These are phyloP conservation scores for Thelaira solivaga DNA, from an alignment of 2,888 invertebrate genomes.

Conservation along the genomic window DNA sequence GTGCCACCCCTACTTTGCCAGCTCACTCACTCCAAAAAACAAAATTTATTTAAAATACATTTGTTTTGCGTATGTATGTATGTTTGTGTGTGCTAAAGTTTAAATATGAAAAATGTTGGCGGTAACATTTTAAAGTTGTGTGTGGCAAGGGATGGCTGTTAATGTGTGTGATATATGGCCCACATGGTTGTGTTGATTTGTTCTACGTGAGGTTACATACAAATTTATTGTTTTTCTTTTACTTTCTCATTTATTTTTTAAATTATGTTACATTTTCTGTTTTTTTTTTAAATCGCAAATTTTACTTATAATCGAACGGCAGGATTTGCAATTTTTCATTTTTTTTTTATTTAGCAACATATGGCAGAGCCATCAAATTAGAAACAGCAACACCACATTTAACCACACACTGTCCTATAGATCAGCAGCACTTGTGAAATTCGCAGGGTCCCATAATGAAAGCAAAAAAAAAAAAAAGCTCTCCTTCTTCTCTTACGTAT, in stretches of 20 bases:
- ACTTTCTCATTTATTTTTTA: constrained; percentile 4
- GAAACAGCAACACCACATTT: constrained; percentile 65
- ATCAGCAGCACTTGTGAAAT: constrained; percentile 32
- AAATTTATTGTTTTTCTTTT: constrained; percentile 48
- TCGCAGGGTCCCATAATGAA: constrained; percentile 51
- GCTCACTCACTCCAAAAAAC: neutral
- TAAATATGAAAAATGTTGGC: constrained; percentile 42
- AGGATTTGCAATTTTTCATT: constrained; percentile 67
- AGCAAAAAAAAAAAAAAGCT: constrained; percentile 24
- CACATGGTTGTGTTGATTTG: constrained; percentile 60
- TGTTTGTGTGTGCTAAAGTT: neutral
- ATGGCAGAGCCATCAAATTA: constrained; percentile 69
- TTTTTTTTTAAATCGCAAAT: constrained; percentile 55
- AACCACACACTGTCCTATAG: constrained; percentile 8
- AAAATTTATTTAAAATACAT: too few relatives aligned
- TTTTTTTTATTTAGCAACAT: constrained; percentile 68
- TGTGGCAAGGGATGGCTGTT: constrained; percentile 51
- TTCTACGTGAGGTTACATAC: constrained; percentile 65
- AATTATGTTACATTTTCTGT: constrained; percentile 56
- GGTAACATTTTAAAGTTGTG: constrained; percentile 27
- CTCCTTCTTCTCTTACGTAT: constrained; percentile 11
- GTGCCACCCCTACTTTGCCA: constrained; percentile 53
- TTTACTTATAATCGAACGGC: constrained; percentile 52
- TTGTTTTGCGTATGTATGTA: neutral
- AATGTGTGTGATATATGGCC: constrained; percentile 35